phyloP scores from a whole-genome alignment of 30 jellyfish, hydroid and myxozoan genomes.

The Cassiopea andromeda region DNA sequence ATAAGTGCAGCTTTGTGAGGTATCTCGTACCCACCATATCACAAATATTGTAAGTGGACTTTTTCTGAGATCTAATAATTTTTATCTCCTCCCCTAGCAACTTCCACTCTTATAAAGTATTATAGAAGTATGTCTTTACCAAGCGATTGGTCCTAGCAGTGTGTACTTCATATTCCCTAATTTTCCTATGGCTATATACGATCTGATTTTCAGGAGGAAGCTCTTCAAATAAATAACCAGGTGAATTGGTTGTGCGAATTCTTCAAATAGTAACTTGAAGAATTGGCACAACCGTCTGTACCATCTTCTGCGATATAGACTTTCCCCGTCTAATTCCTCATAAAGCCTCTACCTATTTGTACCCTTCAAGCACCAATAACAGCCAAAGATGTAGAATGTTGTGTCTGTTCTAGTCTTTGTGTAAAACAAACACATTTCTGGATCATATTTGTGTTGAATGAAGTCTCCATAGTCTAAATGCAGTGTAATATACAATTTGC shows the following conservation, averaged over 20 bases:
- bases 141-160: too few species aligned
- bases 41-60: conserved; percentile 7
- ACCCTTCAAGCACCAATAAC: background rate
- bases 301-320: conserved; percentile 23
- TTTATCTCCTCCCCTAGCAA: conserved; percentile 7
- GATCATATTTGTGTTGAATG: conserved; percentile 19
- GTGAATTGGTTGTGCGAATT: background rate
- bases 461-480: conserved; percentile 23
- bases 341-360: conserved; percentile 17
- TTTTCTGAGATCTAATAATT: background rate
- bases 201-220: conserved; percentile 20
- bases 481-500: background rate
- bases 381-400: background rate
- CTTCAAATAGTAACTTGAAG: background rate
- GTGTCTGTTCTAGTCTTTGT: background rate
- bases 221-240: conserved; percentile 5
- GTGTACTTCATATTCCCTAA: too few species aligned
- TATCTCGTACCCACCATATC: background rate
- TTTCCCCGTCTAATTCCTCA: conserved; percentile 33
- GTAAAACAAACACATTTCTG: background rate
- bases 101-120: background rate
- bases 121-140: too few species aligned
- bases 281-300: conserved; percentile 28
- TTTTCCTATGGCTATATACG: too few species aligned
- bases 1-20: conserved; percentile 28